These are phyloP conservation scores for Coelopa frigida DNA, from an alignment of 1,140 invertebrate genomes.

Conservation along the genomic window DNA sequence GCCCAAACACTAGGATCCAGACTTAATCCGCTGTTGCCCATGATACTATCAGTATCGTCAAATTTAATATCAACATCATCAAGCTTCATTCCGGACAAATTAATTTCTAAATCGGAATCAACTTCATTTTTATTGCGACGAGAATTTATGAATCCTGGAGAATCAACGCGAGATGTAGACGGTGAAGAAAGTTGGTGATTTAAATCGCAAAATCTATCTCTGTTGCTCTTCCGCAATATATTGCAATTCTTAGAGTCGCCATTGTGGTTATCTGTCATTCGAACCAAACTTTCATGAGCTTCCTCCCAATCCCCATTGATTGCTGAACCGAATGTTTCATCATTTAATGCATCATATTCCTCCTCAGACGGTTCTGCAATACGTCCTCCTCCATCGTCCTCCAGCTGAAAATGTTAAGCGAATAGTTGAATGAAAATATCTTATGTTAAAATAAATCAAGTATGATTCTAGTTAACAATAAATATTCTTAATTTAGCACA, in stretches of 20 bases:
- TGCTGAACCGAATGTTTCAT: constrained; percentile 80
- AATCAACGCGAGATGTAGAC: too few species aligned
- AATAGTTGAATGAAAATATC: too few species aligned
- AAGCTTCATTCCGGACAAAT: constrained; percentile 52
- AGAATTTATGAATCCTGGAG: too few species aligned
- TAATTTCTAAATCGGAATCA: constrained; percentile 41
- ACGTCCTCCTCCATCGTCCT: constrained; percentile 54
- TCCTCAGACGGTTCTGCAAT: constrained; percentile 62
- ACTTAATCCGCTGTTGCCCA: constrained; percentile 27
- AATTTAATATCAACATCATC: constrained; percentile 48
- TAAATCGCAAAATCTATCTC: too few species aligned
- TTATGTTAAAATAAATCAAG: too few species aligned
- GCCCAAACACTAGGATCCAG: constrained; percentile 49
- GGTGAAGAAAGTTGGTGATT: too few species aligned
- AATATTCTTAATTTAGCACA: too few species aligned
- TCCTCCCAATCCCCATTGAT: constrained; percentile 63
- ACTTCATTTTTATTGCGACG: too few species aligned
- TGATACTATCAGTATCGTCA: constrained; percentile 42
- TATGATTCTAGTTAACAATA: too few species aligned
- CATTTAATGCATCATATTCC: constrained; percentile 82
- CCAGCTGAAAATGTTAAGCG: constrained; percentile 16
- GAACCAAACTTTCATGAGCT: constrained; percentile 41
- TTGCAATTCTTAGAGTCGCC: background rate
- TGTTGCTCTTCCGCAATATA: constrained; percentile 13
- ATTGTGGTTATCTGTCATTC: constrained; percentile 24